Evolutionary conservation across 2,888 invertebrate genomes (phyloP), one percentile per base, ranked within the genome.

Genomic region (Cosmia trapezina): DNA sequence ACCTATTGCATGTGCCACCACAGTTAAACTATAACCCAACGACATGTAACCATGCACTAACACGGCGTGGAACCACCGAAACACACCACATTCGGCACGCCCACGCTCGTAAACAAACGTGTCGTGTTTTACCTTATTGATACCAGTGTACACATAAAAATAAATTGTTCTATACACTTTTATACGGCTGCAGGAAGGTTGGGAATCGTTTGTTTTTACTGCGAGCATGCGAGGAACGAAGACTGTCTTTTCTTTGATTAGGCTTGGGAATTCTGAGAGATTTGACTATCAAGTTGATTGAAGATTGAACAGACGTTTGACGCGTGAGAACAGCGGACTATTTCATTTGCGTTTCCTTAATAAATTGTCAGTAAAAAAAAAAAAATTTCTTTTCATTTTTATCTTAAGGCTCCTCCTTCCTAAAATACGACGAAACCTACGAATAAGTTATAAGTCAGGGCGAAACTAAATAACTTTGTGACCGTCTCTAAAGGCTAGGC

Each of bases 131-230:
- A 78, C 79, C 82, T 87, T 89, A 91, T 89, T 87, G 90, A 89
- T 90, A 90, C 83, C 81, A 85, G 84, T 82, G 84, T 83, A 76
- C 82, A 81, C 86, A 88, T 90, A 89, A 91, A 91, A 89, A 85
- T 80, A 86, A 88, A 91, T 90, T 89, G 90, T 88, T 89, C 84
- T 83, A 80, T 86, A 83, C 84, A 83, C 65, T 72, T 74, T 74
- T 67, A 57, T 64, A 61, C 51, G 47, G 51, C 49, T 22, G 68
- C 56, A 60, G 43, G 65, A 79, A 83, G 66, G 77, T 69, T 54
- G 70, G 43, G 54, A 77, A 72, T 62, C 69, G 67, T 72, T 84
- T 66, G 70, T 68, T 76, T 73, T 56, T 59, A 56, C 41, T 47
- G 17, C 33, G 60, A 54, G 53, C 22, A 61, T 60, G 63, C 49